phyloP scores from a whole-genome alignment of 2,888 invertebrate genomes.

The Rhingia rostrata region DNA sequence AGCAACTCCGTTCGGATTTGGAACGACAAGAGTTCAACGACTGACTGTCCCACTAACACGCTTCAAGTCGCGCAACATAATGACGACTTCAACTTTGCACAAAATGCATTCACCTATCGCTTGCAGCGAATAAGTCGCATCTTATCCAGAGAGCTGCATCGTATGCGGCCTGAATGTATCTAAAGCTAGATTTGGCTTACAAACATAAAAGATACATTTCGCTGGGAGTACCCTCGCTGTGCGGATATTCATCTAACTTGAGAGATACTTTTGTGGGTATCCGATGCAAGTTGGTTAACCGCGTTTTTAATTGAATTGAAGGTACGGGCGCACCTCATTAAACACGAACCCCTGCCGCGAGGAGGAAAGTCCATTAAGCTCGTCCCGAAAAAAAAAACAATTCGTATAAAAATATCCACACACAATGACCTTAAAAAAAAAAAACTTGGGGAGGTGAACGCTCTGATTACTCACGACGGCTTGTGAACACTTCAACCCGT shows the following conservation, averaged over 20 bases:
- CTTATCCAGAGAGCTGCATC: constrained; percentile 19
- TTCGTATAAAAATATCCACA: constrained; percentile 22
- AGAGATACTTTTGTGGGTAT: neutral
- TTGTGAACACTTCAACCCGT: no score
- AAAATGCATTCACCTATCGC: constrained; percentile 50
- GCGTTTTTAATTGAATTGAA: constrained; percentile 17
- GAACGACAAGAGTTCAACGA: constrained; percentile 45
- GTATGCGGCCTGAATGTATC: constrained; percentile 31
- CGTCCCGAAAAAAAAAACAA: constrained; percentile 19
- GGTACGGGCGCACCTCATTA: constrained; percentile 26
- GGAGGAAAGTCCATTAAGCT: neutral
- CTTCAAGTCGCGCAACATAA: constrained; percentile 36
- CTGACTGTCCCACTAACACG: constrained; percentile 63
- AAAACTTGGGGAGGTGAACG: constrained; percentile 49
- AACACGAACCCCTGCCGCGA: neutral
- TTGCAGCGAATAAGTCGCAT: constrained; percentile 39
- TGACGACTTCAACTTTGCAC: constrained; percentile 20
- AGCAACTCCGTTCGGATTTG: neutral
- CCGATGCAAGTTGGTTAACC: neutral
- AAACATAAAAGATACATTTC: constrained; percentile 1
- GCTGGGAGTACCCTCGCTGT: neutral
- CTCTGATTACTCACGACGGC: constrained; percentile 20
- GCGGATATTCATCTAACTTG: neutral
- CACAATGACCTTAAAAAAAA: constrained; percentile 42
- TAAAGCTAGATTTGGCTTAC: constrained; percentile 28